Evolutionary conservation across 2,888 invertebrate genomes (phyloP).

Genomic region (Agrilus cyanescens): DNA sequence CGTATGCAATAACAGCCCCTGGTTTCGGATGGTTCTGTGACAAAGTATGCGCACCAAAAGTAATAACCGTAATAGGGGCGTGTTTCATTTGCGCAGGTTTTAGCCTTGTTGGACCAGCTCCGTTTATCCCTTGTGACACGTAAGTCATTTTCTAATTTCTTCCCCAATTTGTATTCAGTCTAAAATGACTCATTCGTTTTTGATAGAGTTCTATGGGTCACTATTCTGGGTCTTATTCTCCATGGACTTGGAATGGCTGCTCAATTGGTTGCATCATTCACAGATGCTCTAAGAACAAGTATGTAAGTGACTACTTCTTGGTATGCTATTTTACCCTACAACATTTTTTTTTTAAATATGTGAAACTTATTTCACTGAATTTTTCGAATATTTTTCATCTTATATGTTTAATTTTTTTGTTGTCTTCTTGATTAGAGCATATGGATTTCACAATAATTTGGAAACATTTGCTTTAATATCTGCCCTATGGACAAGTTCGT

Average conservation of each 20-base stretch:
- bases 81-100: slow-evolving; percentile 56
- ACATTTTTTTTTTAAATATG: no score
- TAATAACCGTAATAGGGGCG: slow-evolving; percentile 56
- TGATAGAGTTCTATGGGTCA: slow-evolving; percentile 53
- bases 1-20: slow-evolving; percentile 69
- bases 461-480: slow-evolving; percentile 84
- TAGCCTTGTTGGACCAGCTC: slow-evolving; percentile 67
- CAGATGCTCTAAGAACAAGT: slow-evolving; percentile 67
- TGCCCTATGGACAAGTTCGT: slow-evolving; percentile 82
- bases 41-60: slow-evolving; percentile 50
- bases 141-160: slow-evolving; percentile 28
- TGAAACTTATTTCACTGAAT: no score
- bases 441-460: slow-evolving; percentile 71
- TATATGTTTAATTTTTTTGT: no score
- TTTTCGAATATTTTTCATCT: no score
- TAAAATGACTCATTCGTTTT: background rate
- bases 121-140: slow-evolving; percentile 55
- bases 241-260: slow-evolving; percentile 78
- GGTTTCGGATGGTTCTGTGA: slow-evolving; percentile 74
- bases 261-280: slow-evolving; percentile 75
- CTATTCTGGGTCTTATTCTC: slow-evolving; percentile 57
- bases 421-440: slow-evolving; percentile 37
- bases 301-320: slow-evolving; percentile 47
- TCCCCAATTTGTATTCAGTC: background rate
- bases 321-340: no score